Base-by-base conservation (phyloP, 2,888 invertebrate genomes). In the Psococerastis gibbosa region DNA sequence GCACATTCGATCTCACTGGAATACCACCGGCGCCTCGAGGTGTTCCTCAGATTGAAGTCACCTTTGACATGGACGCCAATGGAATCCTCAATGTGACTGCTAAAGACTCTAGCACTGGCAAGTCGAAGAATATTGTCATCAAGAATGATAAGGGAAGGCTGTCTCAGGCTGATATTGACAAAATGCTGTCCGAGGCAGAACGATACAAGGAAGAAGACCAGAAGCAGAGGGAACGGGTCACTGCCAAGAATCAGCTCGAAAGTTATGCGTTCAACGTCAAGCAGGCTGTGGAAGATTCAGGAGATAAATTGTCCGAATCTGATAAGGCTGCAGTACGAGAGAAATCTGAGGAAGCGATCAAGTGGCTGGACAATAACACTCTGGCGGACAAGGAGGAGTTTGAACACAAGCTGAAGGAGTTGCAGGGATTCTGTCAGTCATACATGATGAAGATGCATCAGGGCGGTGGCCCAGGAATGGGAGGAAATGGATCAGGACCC, bases 291-390 rank as follows among this genome's bases (percentile, higher is more conserved):
- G 57, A 57, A 16, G 60, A 62, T 2, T 55, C 57, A 2, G 56
- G 53, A 2, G 57, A 57, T 22, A 57, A 56, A 49, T 52, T 68
- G 11, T 51, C 56, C 9, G 56, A 56, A 11, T 49, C 52, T 2
- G 68, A 68, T 45, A 62, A 58, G 48, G 55, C 59, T 20, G 52
- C 52, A 16, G 58, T 58, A 2, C 49, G 51, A n/a, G 58, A 33
- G 15, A 49, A 51, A 45, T 57, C 56, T 41, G 58, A 61, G 3
- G 63, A 60, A 35, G 53, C 56, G 3, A 46, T 67, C 35, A 54
- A 54, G 43, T 68, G 67, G 67, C 51, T 68, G 45, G 67, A 68
- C 53, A 57, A 54, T 45, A 67, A 68, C 53, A 52, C 58, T 0
- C 51, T 65, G 45, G 66, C 66, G 0, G 65, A 65, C 16, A 63